Base-by-base conservation (phyloP, 2,113 vertebrate species). In the Thomomys bottae region DNA sequence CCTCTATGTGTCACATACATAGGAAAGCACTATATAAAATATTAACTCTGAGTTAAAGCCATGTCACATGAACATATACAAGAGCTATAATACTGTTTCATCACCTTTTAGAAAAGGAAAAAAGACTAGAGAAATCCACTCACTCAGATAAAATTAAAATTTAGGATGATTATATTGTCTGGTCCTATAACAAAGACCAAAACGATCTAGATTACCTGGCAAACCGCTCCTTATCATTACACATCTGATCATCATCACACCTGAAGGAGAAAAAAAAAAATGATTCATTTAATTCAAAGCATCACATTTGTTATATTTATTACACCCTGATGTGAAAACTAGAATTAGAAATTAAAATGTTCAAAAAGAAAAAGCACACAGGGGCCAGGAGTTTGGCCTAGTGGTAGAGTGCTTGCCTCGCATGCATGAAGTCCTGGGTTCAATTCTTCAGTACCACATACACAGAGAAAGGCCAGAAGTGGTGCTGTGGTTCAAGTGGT, bases 221-320 rank as follows among this genome's bases (percentile, higher is more conserved):
- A 97, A 99, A 99, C 6, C 99, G 98, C 90, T 99, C 99, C 82
- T 99, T 99, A 59, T 99, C 99, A 3, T 98, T 98, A 9, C 98
- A 97, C 89, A 97, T 97, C 0, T 98, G 96, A 61, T 99, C 99
- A 17, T 99, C 99, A 0, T 99, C 99, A 82, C 99, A 99, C 67
- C 99, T 99, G 95, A 84, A 91, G 38, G 94, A 77, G 95, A 80
- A 72, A 92, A 32, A 88, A 32, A 95, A 32, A 88, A 32, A 95
- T 63, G 18, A 21, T 42, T 54, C 2, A 54, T 54, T 86, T 78
- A 91, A 57, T 49, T 73, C 72, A 89, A 91, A 84, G 40, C 4
- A 81, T 38, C 71, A 45, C 4, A 82, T 23, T 89, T 67, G 38
- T 67, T 64, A 9, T 24, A 85, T 17, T 30, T 78, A 96, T 42